phyloP scores from a whole-genome alignment of 2,113 vertebrate genomes.

The Dicaeum eximium region DNA sequence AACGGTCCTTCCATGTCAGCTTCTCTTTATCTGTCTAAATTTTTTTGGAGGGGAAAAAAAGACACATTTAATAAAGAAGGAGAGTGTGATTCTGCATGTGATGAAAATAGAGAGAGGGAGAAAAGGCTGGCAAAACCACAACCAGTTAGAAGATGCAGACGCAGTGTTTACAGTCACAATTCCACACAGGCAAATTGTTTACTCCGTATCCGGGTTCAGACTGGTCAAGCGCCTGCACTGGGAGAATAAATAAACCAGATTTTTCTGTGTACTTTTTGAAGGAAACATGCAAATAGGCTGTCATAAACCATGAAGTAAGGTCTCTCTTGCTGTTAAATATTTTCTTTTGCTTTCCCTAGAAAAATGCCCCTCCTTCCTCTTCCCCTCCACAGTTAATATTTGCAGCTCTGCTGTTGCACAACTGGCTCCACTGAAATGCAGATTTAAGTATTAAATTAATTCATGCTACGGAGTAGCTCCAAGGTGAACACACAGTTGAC shows the following conservation, averaged over 20 bases:
- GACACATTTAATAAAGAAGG: background rate
- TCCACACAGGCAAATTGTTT: constrained; percentile 23
- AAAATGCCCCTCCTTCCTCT: background rate
- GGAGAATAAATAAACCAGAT: background rate
- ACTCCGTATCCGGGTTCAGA: background rate
- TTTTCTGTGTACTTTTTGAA: constrained; percentile 20
- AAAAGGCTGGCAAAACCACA: background rate
- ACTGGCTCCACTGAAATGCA: background rate
- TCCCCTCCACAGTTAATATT: background rate
- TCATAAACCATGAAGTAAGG: constrained; percentile 8
- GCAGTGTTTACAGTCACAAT: constrained; percentile 1
- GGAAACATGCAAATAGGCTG: constrained; percentile 26
- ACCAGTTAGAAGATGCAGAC: background rate
- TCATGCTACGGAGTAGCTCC: background rate
- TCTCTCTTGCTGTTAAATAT: constrained; percentile 11
- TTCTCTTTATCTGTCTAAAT: constrained; percentile 86
- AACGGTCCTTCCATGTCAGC: constrained; percentile 90
- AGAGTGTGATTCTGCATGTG: background rate
- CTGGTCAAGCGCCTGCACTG: background rate
- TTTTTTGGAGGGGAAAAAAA: background rate
- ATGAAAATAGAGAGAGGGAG: background rate
- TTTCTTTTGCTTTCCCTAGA: background rate
- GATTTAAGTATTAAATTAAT: background rate
- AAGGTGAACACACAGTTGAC: background rate
- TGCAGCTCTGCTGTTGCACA: background rate